Percentiles rank a stretch among this genome's conserved stretches.
These are phyloP conservation scores for Hydrocynus forskahlii DNA, from an alignment of 2,797 vertebrate species.

Conservation along the genomic window DNA sequence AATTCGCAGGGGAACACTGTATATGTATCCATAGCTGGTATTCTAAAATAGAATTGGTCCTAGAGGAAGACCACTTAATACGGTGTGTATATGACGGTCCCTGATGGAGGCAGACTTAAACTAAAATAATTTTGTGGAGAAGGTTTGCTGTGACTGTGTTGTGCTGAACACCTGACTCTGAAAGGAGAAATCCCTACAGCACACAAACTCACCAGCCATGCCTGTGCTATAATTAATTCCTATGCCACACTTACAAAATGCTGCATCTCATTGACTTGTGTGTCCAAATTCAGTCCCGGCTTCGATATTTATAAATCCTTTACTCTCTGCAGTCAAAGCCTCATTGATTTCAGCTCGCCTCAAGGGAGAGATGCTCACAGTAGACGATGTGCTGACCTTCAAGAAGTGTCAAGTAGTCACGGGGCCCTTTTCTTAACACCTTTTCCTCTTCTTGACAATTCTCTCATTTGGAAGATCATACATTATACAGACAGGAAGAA, in stretches of 20 bases:
- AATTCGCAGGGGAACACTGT: too few relatives aligned
- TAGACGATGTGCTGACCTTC: background rate
- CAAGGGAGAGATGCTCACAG: background rate
- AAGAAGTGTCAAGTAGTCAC: background rate
- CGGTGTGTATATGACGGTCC: background rate
- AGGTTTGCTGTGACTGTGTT: background rate
- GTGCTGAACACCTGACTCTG: background rate
- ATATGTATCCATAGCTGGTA: background rate
- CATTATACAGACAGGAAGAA: background rate
- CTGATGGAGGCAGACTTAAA: background rate
- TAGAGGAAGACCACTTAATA: background rate
- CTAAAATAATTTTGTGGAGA: background rate
- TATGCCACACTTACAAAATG: background rate
- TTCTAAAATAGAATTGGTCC: background rate
- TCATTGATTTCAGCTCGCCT: conserved; percentile 2
- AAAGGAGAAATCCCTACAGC: background rate
- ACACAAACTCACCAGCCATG: background rate
- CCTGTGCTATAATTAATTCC: background rate
- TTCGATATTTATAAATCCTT: background rate
- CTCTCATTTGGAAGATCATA: background rate
- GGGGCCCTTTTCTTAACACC: background rate
- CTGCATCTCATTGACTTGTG: too few relatives aligned
- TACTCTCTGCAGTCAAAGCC: background rate
- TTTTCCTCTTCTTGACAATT: background rate
- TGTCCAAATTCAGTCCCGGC: background rate